Evolutionary conservation across 2,113 vertebrate species (phyloP), one percentile per base, ranked within the genome.

Genomic region (Guaruba guarouba): DNA sequence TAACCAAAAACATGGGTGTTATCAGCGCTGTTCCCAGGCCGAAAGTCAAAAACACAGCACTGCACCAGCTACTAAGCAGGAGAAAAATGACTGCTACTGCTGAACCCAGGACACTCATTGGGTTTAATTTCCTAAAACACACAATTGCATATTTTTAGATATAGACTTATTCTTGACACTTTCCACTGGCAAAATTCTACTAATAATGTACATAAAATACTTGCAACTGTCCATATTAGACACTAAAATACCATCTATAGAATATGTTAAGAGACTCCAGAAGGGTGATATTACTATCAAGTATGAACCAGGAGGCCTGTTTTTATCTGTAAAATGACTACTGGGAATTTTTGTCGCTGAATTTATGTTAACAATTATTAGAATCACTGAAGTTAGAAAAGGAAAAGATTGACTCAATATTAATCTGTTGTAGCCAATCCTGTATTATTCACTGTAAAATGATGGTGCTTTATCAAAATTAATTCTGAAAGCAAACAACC

Each of bases 361-460:
- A 93, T 86, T 90, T 86, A n/a, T 90, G 24, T 16, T 80, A 86
- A 35, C 7, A 82, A 90, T 93, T 48, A 78, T 48, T 75, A 44
- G 27, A 96, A 90, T 44, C 80, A 81, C 39, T 78, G 90, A 90
- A 96, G 82, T 55, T 61, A 71, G 43, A 68, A 74, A 86, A 88
- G 14, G 37, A 46, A 69, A 73, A 80, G 10, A 61, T 33, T 70
- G 20, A 46, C 17, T 83, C 77, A 92, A 63, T 81, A 92, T 55
- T 83, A 80, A 52, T 70, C 39, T 90, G 88, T 87, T 96, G 41
- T 86, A 59, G 13, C 11, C 74, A 62, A 28, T 96, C 37, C 20
- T 77, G 37, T 37, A 70, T 88, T 93, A 74, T 82, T 76, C 54
- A 14, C 76, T 85, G 28, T 54, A 62, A 76, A 37, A 80, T 80